Conservation (phyloP, 2,888 invertebrate species). For the Aporophyla nigra region DNA sequence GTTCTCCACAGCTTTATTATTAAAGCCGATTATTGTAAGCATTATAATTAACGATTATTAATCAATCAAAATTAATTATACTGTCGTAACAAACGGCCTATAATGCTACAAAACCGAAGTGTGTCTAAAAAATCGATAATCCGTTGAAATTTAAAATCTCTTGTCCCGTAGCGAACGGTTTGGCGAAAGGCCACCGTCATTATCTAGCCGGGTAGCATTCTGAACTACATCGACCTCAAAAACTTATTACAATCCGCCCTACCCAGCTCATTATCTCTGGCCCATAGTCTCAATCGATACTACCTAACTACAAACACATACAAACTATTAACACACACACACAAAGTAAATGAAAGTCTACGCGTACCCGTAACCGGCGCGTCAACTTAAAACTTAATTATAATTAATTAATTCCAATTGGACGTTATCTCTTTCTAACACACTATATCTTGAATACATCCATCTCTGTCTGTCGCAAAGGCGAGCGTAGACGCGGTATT, state of each 20-base stretch:
- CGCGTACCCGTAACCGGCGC: constrained; percentile 90
- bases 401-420: constrained; percentile 95
- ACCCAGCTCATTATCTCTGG: constrained; percentile 89
- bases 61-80: constrained; percentile 69
- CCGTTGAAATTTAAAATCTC: constrained; percentile 64
- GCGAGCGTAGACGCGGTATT: constrained; percentile 88
- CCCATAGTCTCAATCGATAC: constrained; percentile 89
- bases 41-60: constrained; percentile 66
- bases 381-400: constrained; percentile 96
- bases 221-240: constrained; percentile 82
- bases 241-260: constrained; percentile 88
- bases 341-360: constrained; percentile 85
- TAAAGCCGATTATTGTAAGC: constrained; percentile 60
- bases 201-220: constrained; percentile 69
- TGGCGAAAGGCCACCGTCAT: constrained; percentile 65
- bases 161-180: constrained; percentile 46
- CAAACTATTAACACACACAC: constrained; percentile 80
- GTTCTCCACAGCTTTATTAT: constrained; percentile 55
- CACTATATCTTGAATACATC: constrained; percentile 86
- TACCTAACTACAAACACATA: constrained; percentile 83
- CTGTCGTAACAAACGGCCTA: constrained; percentile 65
- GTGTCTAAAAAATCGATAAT: constrained; percentile 62
- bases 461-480: constrained; percentile 80
- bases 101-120: constrained; percentile 62
- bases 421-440: constrained; percentile 84